phyloP scores from a whole-genome alignment of 2,888 invertebrate genomes.

The Brenthis ino region DNA sequence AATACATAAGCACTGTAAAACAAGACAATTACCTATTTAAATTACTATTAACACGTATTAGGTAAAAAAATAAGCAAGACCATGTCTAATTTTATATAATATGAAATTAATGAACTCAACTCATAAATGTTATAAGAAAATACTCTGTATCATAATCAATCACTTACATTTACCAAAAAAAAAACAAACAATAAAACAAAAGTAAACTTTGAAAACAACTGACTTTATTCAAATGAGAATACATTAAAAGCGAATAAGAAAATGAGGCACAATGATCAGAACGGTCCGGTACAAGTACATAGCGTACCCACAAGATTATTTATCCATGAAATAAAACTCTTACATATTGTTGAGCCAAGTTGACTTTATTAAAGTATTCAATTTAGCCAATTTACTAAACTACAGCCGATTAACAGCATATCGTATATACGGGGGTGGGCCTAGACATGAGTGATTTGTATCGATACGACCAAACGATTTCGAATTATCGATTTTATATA shows the following conservation, averaged over 20 bases:
- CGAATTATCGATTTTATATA: conserved; percentile 25
- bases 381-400: conserved; percentile 22
- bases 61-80: too few relatives aligned
- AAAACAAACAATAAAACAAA: conserved; percentile 40
- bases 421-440: conserved; percentile 9
- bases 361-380: conserved; percentile 19
- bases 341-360: conserved; percentile 22
- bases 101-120: too few relatives aligned
- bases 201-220: conserved; percentile 61
- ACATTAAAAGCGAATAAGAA: conserved; percentile 53
- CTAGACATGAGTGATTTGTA: conserved; percentile 14
- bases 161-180: not conserved
- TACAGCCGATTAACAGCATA: conserved; percentile 14
- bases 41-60: too few relatives aligned
- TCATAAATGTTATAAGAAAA: not conserved
- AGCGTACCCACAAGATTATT: not conserved
- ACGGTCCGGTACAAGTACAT: not conserved
- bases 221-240: conserved; percentile 60
- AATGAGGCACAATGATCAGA: conserved; percentile 33
- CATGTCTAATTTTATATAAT: too few relatives aligned
- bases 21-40: too few relatives aligned
- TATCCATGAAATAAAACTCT: conserved; percentile 24
- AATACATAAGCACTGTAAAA: too few relatives aligned
- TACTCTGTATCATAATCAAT: not conserved
- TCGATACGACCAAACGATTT: not conserved